Conservation (phyloP, 2,888 invertebrate species). For the Xylocampa areola region DNA sequence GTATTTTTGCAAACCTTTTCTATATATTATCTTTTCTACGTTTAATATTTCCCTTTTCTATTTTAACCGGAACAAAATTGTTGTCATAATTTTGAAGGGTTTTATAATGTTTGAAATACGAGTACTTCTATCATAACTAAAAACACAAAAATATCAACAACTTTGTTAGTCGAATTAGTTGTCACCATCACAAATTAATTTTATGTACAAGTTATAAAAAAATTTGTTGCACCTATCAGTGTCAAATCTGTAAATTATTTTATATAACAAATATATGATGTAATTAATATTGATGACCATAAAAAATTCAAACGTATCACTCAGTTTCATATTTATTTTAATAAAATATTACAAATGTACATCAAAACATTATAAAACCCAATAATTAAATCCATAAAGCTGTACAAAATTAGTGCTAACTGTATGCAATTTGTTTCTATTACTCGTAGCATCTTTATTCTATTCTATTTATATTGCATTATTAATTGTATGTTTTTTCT, state of each 20-base stretch:
- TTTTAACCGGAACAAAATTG: constrained; percentile 33
- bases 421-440: constrained; percentile 67
- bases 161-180: too few species aligned
- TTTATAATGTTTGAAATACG: constrained; percentile 41
- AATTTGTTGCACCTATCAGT: too few species aligned
- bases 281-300: constrained; percentile 1
- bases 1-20: constrained; percentile 28
- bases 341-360: background rate
- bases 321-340: background rate
- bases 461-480: constrained; percentile 76
- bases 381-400: constrained; percentile 40
- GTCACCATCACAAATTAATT: too few species aligned
- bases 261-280: background rate
- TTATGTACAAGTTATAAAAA: too few species aligned
- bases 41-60: constrained; percentile 44
- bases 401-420: constrained; percentile 84
- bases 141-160: too few species aligned
- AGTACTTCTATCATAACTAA: too few species aligned
- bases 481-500: constrained; percentile 90
- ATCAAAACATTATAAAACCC: constrained; percentile 52
- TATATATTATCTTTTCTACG: constrained; percentile 29
- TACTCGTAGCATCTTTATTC: constrained; percentile 74
- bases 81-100: constrained; percentile 47
- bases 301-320: background rate
- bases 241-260: too few species aligned